Conservation (phyloP, 2,797 vertebrate species). For the Gouania willdenowi region DNA sequence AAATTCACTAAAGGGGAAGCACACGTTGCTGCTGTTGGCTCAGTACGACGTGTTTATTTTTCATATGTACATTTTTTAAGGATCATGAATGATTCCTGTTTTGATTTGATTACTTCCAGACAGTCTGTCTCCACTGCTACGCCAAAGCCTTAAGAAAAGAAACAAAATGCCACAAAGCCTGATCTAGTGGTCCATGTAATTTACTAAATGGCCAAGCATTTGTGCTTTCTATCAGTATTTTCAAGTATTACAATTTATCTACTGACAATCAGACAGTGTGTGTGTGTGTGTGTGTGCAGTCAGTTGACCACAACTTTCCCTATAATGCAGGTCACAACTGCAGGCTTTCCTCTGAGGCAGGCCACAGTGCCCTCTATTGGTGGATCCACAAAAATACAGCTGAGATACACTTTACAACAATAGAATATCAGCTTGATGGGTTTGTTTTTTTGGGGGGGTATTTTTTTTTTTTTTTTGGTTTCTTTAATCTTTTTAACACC, state of each 20-base stretch:
- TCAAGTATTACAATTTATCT: conserved; percentile 28
- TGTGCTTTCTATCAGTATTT: conserved; percentile 20
- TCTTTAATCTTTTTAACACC: conserved; percentile 7
- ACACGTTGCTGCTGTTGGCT: conserved; percentile 57
- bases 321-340: conserved; percentile 43
- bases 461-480: not conserved
- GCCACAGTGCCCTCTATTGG: conserved; percentile 81
- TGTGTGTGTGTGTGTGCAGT: conserved; percentile 24
- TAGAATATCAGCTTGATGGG: conserved; percentile 20
- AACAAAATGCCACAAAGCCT: conserved; percentile 52
- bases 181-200: too few relatives aligned
- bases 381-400: conserved; percentile 29
- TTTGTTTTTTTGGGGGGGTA: conserved; percentile 14
- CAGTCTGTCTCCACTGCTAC: conserved; percentile 71
- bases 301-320: conserved; percentile 60
- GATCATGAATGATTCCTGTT: conserved; percentile 70
- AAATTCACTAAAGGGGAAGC: conserved; percentile 55
- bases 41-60: conserved; percentile 66
- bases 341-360: conserved; percentile 57
- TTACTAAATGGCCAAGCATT: conserved; percentile 57
- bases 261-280: conserved; percentile 11
- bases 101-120: conserved; percentile 78
- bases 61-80: conserved; percentile 72
- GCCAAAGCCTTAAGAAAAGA: conserved; percentile 58
- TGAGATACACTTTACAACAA: conserved; percentile 19